Evolutionary conservation across 2,797 vertebrate genomes (phyloP).

Genomic region (Gymnodraco acuticeps): DNA sequence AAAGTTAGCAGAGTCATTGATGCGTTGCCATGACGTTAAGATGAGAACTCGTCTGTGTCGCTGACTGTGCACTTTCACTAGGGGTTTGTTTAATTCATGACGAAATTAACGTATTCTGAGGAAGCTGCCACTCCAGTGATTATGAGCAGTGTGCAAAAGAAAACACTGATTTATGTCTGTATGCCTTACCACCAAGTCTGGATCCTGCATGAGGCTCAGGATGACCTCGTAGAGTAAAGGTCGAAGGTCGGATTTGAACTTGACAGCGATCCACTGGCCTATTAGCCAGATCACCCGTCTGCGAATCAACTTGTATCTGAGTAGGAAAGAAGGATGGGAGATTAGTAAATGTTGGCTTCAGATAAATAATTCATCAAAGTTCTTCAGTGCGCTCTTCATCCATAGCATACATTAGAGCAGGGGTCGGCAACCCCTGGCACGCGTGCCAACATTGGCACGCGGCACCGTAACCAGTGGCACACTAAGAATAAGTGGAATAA

Average conservation of each 20-base stretch:
- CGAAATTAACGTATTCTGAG: constrained; percentile 20
- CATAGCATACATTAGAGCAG: constrained; percentile 1
- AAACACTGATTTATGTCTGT: background rate
- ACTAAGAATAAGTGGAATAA: no score
- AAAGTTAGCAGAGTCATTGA: constrained; percentile 31
- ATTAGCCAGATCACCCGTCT: constrained; percentile 96
- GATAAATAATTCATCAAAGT: constrained; percentile 21
- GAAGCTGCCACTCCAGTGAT: background rate
- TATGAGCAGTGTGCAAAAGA: constrained; percentile 11
- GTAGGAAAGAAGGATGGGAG: constrained; percentile 20
- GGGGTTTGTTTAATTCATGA: constrained; percentile 31
- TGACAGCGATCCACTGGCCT: constrained; percentile 98
- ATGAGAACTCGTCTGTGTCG: constrained; percentile 41
- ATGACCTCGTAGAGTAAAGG: constrained; percentile 95
- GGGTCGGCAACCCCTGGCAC: no score
- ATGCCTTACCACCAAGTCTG: constrained; percentile 93
- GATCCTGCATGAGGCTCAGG: constrained; percentile 94
- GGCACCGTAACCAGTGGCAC: no score
- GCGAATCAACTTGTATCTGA: constrained; percentile 95
- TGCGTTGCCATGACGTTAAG: constrained; percentile 36
- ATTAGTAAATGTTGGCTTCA: constrained; percentile 11
- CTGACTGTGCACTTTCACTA: constrained; percentile 37
- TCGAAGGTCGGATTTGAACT: constrained; percentile 95
- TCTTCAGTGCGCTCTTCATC: background rate
- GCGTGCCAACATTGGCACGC: no score